Conservation (phyloP, 1,140 invertebrate species). For the Caenorhabditis briggsae region DNA sequence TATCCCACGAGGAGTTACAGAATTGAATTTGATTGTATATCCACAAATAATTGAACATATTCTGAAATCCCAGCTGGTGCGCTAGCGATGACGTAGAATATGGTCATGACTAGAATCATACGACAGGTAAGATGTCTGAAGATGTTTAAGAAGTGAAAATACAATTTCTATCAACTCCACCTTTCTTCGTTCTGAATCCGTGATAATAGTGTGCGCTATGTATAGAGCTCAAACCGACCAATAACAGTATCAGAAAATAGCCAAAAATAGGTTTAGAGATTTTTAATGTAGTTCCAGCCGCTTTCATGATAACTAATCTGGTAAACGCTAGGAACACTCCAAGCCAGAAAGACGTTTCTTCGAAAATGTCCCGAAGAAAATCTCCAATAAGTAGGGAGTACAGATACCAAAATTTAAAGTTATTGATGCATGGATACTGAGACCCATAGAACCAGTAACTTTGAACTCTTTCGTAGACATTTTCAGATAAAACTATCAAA, state of each 20-base stretch:
- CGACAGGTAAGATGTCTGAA: too few species aligned
- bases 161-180: too few species aligned
- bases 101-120: neutral
- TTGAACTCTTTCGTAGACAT: neutral
- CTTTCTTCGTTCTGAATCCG: too few species aligned
- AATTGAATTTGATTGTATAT: neutral
- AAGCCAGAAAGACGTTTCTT: neutral
- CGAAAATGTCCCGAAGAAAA: too few species aligned
- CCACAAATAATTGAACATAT: neutral
- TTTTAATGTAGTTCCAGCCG: neutral
- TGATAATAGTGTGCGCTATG: too few species aligned
- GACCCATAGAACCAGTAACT: neutral
- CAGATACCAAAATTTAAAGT: neutral
- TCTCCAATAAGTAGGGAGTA: too few species aligned
- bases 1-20: neutral
- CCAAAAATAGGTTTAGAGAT: neutral
- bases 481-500: neutral
- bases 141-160: too few species aligned
- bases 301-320: neutral
- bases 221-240: neutral
- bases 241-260: neutral
- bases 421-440: neutral
- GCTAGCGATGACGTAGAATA: neutral
- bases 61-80: neutral
- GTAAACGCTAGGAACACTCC: neutral